Percentiles rank a stretch among this genome's conserved stretches.
These are phyloP conservation scores for Channa argus DNA, from an alignment of 2,113 vertebrate genomes.

Conservation along the genomic window DNA sequence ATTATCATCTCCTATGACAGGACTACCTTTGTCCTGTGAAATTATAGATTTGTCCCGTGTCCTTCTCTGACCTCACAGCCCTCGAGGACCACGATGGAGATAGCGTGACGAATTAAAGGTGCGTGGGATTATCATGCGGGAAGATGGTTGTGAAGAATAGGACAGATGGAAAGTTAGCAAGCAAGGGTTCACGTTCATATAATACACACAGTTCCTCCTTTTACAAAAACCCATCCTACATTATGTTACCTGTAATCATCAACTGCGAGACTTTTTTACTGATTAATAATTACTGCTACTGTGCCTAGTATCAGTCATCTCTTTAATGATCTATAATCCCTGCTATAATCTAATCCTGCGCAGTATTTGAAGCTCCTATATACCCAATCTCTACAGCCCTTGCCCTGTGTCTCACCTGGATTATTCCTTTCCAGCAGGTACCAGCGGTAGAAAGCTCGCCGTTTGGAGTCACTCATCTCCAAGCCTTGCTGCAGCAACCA, in stretches of 20 bases:
- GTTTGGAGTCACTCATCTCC: constrained; percentile 89
- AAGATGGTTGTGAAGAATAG: constrained; percentile 5
- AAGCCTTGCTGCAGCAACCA: constrained; percentile 88
- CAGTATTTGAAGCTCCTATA: not conserved
- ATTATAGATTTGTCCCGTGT: constrained; percentile 62
- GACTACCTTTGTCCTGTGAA: constrained; percentile 61
- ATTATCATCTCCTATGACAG: constrained; percentile 70
- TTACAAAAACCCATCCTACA: not conserved
- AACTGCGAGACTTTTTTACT: not conserved
- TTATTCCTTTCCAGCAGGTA: constrained; percentile 87
- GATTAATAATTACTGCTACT: constrained; percentile 28
- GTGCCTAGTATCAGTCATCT: constrained; percentile 1
- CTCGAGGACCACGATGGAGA: constrained; percentile 54
- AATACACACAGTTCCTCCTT: constrained; percentile 22
- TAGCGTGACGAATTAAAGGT: constrained; percentile 33
- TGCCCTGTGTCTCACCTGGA: constrained; percentile 78
- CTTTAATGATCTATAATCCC: not conserved
- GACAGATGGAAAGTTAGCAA: constrained; percentile 47
- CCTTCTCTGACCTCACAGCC: constrained; percentile 62
- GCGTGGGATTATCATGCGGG: constrained; percentile 62
- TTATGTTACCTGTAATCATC: constrained; percentile 40
- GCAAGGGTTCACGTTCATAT: constrained; percentile 35
- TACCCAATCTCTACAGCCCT: not conserved
- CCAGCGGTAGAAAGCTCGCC: constrained; percentile 88
- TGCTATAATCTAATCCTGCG: not conserved